Base-by-base conservation (phyloP, 2,888 invertebrate genomes). In the Chalcosyrphus nemorum region DNA sequence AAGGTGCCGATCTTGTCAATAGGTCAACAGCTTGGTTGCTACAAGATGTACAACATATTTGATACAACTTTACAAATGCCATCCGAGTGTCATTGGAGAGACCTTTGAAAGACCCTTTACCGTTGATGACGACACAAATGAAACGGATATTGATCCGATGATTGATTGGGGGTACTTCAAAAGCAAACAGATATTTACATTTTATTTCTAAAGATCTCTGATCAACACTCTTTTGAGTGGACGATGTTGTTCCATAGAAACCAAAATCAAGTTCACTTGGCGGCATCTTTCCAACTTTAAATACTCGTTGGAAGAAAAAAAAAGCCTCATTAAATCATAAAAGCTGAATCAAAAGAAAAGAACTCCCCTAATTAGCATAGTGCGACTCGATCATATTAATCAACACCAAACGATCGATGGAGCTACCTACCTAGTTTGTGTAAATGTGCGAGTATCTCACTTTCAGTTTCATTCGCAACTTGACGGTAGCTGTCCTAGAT, bases 281-380 rank as follows among this genome's bases (percentile, higher is more conserved):
- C 65, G 50, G 65, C n/a, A 38, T 38, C 38, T 38, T 13, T 3
- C 38, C 13, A 38, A 38, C 50, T 11, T 17, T 17, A 11, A 27
- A 59, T 13, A 41, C 7, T 19, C 7, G 7, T 13, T 4, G 21
- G 24, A 43, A 19, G 29, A 32, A 7, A 63, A 45, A n/a, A 29
- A 7, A 6, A 32, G n/a, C n/a, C 2, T n/a, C 45, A 63, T 45
- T 32, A 17, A 63, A 19, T 29, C 27, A 45, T 47, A 45, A 45
- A 45, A 47, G 45, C 27, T 13, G 38, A 13, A 38, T 38, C 13
- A 38, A 38, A 19, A 4, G 59, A 19, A 52, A 41, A 54, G 61
- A 72, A 54, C 43, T 15, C 32, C 29, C 32, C 29, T 43, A 52
- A 72, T 63, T 72, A 72, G 72, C 72, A 72, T 72, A 63, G 17